These are phyloP conservation scores for Panulirus ornatus DNA, from an alignment of 1,140 invertebrate species.

Conservation along the genomic window DNA sequence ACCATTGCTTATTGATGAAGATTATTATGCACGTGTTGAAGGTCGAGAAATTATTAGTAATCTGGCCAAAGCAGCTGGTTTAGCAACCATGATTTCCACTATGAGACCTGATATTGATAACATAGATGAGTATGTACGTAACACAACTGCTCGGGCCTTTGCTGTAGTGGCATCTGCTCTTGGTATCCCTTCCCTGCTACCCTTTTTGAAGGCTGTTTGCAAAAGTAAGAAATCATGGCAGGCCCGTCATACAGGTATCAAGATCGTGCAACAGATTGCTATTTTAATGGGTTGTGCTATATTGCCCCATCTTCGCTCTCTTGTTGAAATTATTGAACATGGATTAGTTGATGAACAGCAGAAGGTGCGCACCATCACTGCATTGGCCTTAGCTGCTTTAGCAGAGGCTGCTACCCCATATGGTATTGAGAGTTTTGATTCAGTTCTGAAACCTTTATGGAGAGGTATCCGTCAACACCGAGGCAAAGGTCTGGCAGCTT, in stretches of 20 bases:
- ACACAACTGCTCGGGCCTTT: slow-evolving; percentile 99
- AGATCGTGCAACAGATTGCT: slow-evolving; percentile 99
- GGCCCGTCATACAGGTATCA: slow-evolving; percentile 99
- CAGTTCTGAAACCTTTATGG: slow-evolving; percentile 99
- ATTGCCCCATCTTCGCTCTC: slow-evolving; percentile 96
- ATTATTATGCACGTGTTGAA: slow-evolving; percentile 99
- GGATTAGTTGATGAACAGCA: slow-evolving; percentile 88
- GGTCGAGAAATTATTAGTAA: slow-evolving; percentile 99
- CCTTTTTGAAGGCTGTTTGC: slow-evolving; percentile 99
- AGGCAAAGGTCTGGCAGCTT: slow-evolving; percentile 98
- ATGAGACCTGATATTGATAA: slow-evolving; percentile 99
- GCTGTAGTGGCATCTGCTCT: slow-evolving; percentile 99
- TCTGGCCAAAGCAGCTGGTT: slow-evolving; percentile 98
- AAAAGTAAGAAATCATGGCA: slow-evolving; percentile 99
- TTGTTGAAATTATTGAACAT: slow-evolving; percentile 99
- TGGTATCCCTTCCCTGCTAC: slow-evolving; percentile 97
- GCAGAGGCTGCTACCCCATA: slow-evolving; percentile 99
- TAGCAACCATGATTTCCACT: slow-evolving; percentile 99
- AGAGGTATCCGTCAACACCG: slow-evolving; percentile 98
- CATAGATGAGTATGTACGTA: slow-evolving; percentile 99
- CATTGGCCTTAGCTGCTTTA: slow-evolving; percentile 97
- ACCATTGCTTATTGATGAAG: slow-evolving; percentile 98
- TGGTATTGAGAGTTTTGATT: slow-evolving; percentile 99
- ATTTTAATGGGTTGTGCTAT: slow-evolving; percentile 99
- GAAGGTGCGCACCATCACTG: slow-evolving; percentile 96